Evolutionary conservation across 2,888 invertebrate species (phyloP), one percentile per base, ranked within the genome.

Genomic region (Rotaria macrura): DNA sequence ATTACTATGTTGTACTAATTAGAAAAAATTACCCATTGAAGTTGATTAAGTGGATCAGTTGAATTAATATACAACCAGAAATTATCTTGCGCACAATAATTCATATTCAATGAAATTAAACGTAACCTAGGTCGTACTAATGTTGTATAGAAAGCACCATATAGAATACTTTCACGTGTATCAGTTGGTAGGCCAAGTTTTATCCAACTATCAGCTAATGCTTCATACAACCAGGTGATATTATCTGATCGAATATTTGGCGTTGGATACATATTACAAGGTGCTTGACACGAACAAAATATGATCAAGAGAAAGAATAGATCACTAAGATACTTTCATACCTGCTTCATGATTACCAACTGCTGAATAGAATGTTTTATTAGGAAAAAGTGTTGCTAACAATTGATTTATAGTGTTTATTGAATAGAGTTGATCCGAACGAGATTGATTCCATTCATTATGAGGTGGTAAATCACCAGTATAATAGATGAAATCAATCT

Each of bases 321-420:
- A 29, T 25, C 2, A 54, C 23, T 25, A 7, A 20, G 14, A 34
- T 34, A 65, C 2, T 25, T 0, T 12, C 5, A 25, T 79, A 79
- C 79, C 55, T 2, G 86, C 94, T 92, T 98, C 97, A 89, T 98
- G 98, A 91, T 98, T 98, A 5, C 98, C 98, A 9, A 97, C 92
- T 0, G 96, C 95, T 25, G 97, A 96, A 89, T 95, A 97, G 25
- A 86, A 40, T 72, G 17, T 74, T 84, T 86, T 86, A 83, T 84
- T 86, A 5, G 84, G 47, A 55, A 88, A 74, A 83, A 87, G 38
- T 85, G 85, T 52, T 38, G 47, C 23, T 54, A 86, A 84, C 23
- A 86, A 38, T 29, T 52, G n/a, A 54, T 84, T 84, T 14, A 86
- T 52, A 40, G 54, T 65, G 47, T 84, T 34, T n/a, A 83, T 43